phyloP scores from a whole-genome alignment of 2,888 invertebrate species.

The Leptopilina drosophilae region DNA sequence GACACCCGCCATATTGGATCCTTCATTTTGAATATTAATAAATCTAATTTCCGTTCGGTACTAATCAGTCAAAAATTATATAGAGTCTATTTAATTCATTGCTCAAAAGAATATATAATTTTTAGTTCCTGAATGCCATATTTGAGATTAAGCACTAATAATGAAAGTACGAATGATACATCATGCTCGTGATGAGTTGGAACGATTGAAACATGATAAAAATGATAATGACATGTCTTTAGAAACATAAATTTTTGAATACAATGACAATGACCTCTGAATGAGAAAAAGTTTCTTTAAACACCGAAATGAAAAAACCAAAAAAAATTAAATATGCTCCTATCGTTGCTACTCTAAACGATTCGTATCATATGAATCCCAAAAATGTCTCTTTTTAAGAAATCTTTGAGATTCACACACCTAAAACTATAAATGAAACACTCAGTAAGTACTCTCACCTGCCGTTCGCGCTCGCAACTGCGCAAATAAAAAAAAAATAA shows the following conservation, averaged over 20 bases:
- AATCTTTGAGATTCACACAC: not conserved
- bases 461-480: constrained; percentile 55
- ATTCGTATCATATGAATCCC: constrained; percentile 1
- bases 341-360: constrained; percentile 29
- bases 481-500: constrained; percentile 53
- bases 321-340: not conserved
- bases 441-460: constrained; percentile 56
- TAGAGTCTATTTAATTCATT: too few relatives aligned
- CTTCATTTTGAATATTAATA: too few relatives aligned
- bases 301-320: not conserved
- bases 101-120: not conserved
- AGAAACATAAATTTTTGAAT: not conserved
- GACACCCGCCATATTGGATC: too few relatives aligned
- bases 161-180: constrained; percentile 21
- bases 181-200: constrained; percentile 28
- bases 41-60: too few relatives aligned
- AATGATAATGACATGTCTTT: not conserved
- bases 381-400: not conserved
- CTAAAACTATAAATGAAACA: constrained; percentile 39
- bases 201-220: constrained; percentile 29
- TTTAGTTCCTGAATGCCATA: constrained; percentile 12
- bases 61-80: too few relatives aligned
- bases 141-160: constrained; percentile 17
- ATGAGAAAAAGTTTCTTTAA: too few relatives aligned
- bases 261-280: too few relatives aligned